Conservation (phyloP, 2,797 vertebrate genomes). For the Cercopithecus mitis region DNA sequence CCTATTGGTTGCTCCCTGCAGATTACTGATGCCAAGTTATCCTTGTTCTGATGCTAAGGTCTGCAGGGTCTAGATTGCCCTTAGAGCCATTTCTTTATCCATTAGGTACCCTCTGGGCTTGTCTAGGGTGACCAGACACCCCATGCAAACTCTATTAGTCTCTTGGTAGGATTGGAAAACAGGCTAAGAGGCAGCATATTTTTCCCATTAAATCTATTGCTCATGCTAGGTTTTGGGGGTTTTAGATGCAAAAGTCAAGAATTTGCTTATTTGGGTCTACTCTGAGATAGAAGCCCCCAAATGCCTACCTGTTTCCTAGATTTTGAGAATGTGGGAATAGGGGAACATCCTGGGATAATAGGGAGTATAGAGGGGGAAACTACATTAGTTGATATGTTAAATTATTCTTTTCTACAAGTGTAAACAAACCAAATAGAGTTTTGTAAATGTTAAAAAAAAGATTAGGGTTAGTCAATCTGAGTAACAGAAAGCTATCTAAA, state of each 20-base stretch:
- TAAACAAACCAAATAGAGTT: background rate
- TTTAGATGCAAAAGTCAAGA: background rate
- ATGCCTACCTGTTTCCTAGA: background rate
- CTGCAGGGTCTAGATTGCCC: no score
- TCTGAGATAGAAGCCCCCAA: background rate
- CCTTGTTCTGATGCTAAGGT: background rate
- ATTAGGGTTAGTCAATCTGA: background rate
- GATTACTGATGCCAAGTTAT: background rate
- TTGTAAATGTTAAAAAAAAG: background rate
- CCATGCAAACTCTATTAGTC: background rate
- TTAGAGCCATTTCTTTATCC: background rate
- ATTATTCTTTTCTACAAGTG: background rate
- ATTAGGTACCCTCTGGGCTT: background rate
- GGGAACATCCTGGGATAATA: background rate
- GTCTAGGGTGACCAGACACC: background rate
- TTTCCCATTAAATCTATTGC: background rate
- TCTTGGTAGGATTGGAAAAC: background rate
- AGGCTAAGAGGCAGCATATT: background rate
- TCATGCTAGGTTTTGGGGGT: background rate
- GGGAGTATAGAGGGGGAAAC: background rate
- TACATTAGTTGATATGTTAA: background rate
- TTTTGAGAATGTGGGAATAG: background rate
- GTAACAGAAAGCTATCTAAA: background rate
- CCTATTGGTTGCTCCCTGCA: background rate
- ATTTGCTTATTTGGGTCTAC: background rate